A percentile compares a stretch with the other conserved stretches of the same genome.
Conservation (phyloP, 2,113 vertebrate genomes). For the Rhodinocichla rosea region DNA sequence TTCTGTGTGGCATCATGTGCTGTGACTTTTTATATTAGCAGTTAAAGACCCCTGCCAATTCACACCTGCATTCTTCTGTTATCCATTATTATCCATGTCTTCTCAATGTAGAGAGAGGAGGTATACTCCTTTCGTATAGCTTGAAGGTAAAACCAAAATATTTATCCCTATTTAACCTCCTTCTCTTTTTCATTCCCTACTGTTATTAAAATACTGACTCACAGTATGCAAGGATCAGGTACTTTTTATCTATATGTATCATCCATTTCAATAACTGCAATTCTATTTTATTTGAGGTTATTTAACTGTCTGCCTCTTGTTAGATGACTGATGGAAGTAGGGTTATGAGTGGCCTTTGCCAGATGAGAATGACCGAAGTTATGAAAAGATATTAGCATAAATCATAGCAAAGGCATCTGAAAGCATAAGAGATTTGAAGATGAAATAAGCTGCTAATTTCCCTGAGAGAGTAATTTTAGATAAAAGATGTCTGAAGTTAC, state of each 20-base stretch:
- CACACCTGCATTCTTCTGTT: background rate
- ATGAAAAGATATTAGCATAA: conserved; percentile 50
- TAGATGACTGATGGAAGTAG: background rate
- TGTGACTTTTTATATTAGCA: background rate
- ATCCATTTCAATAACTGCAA: conserved; percentile 33
- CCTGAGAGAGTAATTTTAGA: conserved; percentile 19
- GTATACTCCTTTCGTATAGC: background rate
- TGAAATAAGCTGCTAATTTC: conserved; percentile 44
- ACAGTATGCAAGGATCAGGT: background rate
- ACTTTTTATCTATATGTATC: conserved; percentile 14
- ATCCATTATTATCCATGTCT: background rate
- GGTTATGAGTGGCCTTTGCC: conserved; percentile 38
- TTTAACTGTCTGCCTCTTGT: conserved; percentile 40
- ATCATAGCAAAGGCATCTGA: conserved; percentile 16
- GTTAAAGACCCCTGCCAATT: background rate
- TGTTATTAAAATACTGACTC: conserved; percentile 9
- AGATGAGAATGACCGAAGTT: conserved; percentile 35
- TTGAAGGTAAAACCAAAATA: background rate
- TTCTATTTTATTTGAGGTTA: conserved; percentile 37
- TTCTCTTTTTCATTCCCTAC: background rate
- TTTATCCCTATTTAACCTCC: conserved; percentile 26
- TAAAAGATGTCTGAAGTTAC: conserved; percentile 25
- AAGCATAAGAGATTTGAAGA: conserved; percentile 25
- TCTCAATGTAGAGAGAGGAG: background rate
- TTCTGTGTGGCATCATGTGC: background rate